Evolutionary conservation across 2,797 vertebrate genomes (phyloP).

Genomic region (Chelon labrosus): DNA sequence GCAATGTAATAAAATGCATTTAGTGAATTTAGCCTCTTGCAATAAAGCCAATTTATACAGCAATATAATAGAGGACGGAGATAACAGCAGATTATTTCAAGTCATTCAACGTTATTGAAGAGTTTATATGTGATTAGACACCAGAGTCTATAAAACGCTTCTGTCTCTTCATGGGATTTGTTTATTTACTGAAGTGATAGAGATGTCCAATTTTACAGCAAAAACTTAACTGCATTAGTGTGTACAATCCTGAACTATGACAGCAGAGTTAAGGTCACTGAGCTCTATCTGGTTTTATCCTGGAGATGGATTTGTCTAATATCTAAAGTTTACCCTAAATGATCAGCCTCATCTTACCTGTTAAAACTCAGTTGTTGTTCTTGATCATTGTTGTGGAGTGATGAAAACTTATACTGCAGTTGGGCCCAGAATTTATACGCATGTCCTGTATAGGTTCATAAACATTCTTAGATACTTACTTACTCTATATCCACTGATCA

Average conservation of each 20-base stretch:
- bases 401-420: too few species aligned
- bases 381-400: too few species aligned
- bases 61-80: constrained; percentile 9
- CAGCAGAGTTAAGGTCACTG: not conserved
- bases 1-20: not conserved
- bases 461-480: too few species aligned
- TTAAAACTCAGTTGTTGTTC: not conserved
- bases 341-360: not conserved
- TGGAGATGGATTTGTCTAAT: constrained; percentile 2
- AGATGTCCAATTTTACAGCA: not conserved
- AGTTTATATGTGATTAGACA: constrained; percentile 34
- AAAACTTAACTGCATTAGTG: too few species aligned
- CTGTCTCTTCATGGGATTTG: constrained; percentile 31
- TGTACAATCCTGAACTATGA: too few species aligned
- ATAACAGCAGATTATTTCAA: constrained; percentile 42
- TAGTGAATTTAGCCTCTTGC: not conserved
- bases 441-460: too few species aligned
- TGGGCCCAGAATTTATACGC: too few species aligned
- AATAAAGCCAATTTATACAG: constrained; percentile 14
- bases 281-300: constrained; percentile 16
- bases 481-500: too few species aligned
- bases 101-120: constrained; percentile 37
- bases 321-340: not conserved
- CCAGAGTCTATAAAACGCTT: constrained; percentile 1
- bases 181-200: constrained; percentile 42